Conservation (phyloP, 2,113 vertebrate species). For the Symphodus melops region DNA sequence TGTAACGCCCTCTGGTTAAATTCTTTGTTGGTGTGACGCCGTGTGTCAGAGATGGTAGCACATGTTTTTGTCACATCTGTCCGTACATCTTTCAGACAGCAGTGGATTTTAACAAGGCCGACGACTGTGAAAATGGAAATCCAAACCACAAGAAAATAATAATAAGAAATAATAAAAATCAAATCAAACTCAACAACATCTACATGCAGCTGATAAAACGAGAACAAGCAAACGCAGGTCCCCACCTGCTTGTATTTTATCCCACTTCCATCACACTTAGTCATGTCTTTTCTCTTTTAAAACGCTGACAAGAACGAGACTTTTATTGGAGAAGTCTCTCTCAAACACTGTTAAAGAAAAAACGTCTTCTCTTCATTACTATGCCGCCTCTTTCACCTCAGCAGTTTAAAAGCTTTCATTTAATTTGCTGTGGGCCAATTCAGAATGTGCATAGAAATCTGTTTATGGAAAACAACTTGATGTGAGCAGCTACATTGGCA, state of each 20-base stretch:
- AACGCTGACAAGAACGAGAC: constrained; percentile 1
- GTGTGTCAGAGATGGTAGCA: constrained; percentile 5
- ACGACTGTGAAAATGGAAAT: background rate
- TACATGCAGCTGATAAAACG: constrained; percentile 8
- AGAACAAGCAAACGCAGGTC: background rate
- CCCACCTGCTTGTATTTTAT: constrained; percentile 28
- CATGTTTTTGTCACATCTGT: constrained; percentile 1
- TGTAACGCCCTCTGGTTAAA: constrained; percentile 21
- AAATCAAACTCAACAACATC: background rate
- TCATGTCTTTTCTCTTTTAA: constrained; percentile 28
- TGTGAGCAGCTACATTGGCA: constrained; percentile 3
- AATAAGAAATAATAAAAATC: background rate
- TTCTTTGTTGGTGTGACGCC: constrained; percentile 8
- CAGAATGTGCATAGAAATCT: constrained; percentile 30
- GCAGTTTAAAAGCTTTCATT: constrained; percentile 57
- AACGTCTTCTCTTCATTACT: constrained; percentile 30
- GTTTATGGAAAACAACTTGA: constrained; percentile 31
- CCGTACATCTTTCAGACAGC: constrained; percentile 4
- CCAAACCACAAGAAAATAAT: background rate
- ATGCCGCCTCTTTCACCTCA: constrained; percentile 43
- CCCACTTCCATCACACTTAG: constrained; percentile 25
- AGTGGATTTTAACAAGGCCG: background rate
- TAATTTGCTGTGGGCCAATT: constrained; percentile 52
- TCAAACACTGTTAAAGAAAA: constrained; percentile 14
- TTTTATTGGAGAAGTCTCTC: constrained; percentile 30